Evolutionary conservation across 2,888 invertebrate species (phyloP).

Genomic region (Drosophila peninsularis): DNA sequence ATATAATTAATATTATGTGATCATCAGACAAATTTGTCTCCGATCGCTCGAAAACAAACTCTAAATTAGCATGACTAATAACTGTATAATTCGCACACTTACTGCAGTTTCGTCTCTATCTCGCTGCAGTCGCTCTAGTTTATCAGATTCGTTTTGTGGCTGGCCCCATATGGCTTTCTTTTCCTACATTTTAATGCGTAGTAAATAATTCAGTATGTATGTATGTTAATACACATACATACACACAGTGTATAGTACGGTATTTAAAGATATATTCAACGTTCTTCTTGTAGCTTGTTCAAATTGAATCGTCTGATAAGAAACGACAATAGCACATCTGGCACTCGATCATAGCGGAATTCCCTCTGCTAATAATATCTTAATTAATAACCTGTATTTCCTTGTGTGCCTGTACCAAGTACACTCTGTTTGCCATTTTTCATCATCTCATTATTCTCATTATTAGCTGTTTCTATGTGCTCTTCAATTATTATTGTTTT

Average conservation of each 20-base stretch:
- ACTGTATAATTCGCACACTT: constrained; percentile 19
- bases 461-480: constrained; percentile 47
- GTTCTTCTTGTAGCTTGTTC: constrained; percentile 5
- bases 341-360: background rate
- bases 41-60: constrained; percentile 6
- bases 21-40: constrained; percentile 25
- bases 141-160: constrained; percentile 14
- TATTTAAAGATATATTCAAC: constrained; percentile 12
- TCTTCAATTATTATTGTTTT: constrained; percentile 12
- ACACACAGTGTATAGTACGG: background rate
- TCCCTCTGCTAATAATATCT: background rate
- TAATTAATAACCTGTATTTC: constrained; percentile 5
- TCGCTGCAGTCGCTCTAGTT: constrained; percentile 11
- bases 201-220: background rate
- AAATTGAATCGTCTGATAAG: constrained; percentile 35
- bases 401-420: background rate
- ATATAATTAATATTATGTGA: constrained; percentile 24
- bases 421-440: background rate
- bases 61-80: constrained; percentile 54
- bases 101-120: constrained; percentile 26
- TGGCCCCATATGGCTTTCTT: constrained; percentile 39
- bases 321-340: constrained; percentile 21
- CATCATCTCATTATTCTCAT: constrained; percentile 17
- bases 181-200: constrained; percentile 17
- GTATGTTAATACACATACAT: background rate